Conservation (phyloP, 2,888 invertebrate genomes). For the Dioctria linearis region DNA sequence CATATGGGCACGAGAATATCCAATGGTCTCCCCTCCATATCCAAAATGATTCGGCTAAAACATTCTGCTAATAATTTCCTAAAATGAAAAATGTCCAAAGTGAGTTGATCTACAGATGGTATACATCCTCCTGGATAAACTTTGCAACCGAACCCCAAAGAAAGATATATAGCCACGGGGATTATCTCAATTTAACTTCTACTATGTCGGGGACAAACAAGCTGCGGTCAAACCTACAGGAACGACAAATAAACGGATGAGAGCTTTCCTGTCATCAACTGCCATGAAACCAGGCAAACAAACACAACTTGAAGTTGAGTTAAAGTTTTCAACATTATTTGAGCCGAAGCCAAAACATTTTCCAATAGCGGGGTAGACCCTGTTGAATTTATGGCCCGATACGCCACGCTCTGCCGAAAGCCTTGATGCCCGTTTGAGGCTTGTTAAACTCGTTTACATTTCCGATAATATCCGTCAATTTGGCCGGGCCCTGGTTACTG, state of each 20-base stretch:
- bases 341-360: constrained; percentile 52
- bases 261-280: constrained; percentile 50
- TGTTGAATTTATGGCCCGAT: constrained; percentile 52
- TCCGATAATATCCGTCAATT: constrained; percentile 52
- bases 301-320: constrained; percentile 48
- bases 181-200: constrained; percentile 52
- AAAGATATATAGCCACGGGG: constrained; percentile 39
- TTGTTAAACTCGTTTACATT: constrained; percentile 52
- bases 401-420: constrained; percentile 38
- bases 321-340: constrained; percentile 52
- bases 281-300: constrained; percentile 45
- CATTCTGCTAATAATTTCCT: background rate
- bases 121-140: constrained; percentile 11
- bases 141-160: constrained; percentile 6
- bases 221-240: constrained; percentile 45
- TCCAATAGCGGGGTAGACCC: constrained; percentile 45
- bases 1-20: background rate
- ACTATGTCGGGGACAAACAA: constrained; percentile 37
- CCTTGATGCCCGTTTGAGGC: constrained; percentile 47
- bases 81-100: constrained; percentile 13
- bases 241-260: constrained; percentile 50
- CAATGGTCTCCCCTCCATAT: background rate
- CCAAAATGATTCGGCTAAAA: background rate
- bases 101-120: background rate
- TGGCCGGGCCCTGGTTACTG: constrained; percentile 14